A percentile compares a stretch with the other conserved stretches of the same genome.
These are phyloP conservation scores for Hippopotamus amphibius DNA, from an alignment of 2,113 vertebrate genomes.

Conservation along the genomic window DNA sequence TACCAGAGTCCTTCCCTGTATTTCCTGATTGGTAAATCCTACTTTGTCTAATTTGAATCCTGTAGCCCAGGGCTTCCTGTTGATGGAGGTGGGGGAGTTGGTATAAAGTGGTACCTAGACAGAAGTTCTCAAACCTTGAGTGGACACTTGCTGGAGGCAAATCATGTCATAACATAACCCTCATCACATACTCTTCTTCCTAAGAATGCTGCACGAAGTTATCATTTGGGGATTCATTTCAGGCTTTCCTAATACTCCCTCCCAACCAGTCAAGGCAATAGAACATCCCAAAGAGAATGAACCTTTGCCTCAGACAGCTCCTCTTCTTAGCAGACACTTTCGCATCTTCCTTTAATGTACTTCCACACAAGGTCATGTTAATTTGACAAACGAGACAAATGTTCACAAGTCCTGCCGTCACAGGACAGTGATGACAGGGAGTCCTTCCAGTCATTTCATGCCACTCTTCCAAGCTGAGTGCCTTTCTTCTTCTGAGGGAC, in stretches of 20 bases:
- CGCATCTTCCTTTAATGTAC: background rate
- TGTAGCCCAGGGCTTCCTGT: background rate
- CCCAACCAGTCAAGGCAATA: background rate
- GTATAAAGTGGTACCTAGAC: background rate
- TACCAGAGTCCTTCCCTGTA: background rate
- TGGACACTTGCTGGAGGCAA: background rate
- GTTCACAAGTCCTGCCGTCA: background rate
- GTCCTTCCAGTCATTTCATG: background rate
- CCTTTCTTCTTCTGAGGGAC: background rate
- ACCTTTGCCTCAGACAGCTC: background rate
- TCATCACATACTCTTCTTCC: background rate
- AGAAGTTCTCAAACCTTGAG: background rate
- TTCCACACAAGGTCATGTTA: background rate
- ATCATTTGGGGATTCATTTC: background rate
- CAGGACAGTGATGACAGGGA: background rate
- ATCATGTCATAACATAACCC: background rate
- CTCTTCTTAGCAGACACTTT: background rate
- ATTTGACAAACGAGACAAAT: background rate
- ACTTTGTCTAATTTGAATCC: slow-evolving; percentile 28
- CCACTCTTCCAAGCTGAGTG: background rate
- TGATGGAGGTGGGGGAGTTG: background rate
- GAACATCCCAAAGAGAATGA: background rate
- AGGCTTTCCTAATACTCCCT: background rate
- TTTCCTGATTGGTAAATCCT: background rate
- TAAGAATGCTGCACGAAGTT: background rate